phyloP scores from a whole-genome alignment of 2,113 vertebrate species.

The Empidonax alnorum region DNA sequence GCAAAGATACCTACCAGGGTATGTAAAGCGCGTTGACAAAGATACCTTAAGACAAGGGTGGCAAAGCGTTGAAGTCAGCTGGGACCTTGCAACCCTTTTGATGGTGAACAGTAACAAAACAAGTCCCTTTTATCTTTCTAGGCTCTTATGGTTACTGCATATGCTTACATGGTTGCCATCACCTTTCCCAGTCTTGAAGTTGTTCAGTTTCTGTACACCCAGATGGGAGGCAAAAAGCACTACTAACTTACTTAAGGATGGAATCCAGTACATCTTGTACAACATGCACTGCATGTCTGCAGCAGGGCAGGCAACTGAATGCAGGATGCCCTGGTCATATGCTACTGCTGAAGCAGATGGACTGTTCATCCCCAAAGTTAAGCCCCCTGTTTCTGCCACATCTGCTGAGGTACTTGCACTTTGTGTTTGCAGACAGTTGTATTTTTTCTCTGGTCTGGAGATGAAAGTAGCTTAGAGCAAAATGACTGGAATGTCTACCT shows the following conservation, averaged over 20 bases:
- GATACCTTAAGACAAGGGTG: neutral
- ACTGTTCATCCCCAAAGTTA: neutral
- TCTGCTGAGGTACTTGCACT: neutral
- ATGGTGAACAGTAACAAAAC: neutral
- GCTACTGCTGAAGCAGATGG: neutral
- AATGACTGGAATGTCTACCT: neutral
- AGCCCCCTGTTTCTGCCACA: neutral
- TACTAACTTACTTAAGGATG: neutral
- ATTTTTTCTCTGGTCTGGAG: neutral
- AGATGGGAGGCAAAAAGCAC: neutral
- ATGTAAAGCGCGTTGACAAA: neutral
- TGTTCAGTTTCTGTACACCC: neutral
- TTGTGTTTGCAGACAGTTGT: neutral
- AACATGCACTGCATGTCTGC: neutral
- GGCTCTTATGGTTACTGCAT: neutral
- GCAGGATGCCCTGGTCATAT: neutral
- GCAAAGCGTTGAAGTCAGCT: neutral
- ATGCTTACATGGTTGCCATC: neutral
- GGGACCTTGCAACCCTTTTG: neutral
- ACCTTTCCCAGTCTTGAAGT: neutral
- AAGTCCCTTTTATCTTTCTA: neutral
- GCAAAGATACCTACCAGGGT: neutral
- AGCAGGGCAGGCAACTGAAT: neutral
- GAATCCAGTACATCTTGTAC: neutral
- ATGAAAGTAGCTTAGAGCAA: neutral